phyloP scores from a whole-genome alignment of 1,140 invertebrate genomes.

The Calliopsis andreniformis region DNA sequence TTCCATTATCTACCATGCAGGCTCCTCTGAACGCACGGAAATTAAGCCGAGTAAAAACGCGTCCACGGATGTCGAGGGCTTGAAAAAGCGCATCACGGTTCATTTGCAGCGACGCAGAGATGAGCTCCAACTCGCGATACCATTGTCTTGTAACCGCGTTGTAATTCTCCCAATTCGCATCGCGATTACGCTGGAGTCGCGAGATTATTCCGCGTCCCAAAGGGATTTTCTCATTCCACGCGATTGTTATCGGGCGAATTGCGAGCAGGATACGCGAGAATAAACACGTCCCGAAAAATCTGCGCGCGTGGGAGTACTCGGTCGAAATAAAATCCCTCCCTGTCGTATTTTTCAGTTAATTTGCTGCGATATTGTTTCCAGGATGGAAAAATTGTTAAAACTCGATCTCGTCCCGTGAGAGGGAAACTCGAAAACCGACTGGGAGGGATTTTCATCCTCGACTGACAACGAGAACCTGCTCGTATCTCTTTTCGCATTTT shows the following conservation, averaged over 20 bases:
- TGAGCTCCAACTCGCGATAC: not conserved
- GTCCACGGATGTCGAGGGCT: not conserved
- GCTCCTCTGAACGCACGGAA: conserved; percentile 7
- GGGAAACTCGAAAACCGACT: not conserved
- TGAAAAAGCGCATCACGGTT: conserved; percentile 28
- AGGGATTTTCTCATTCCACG: not conserved
- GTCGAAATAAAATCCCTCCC: not conserved
- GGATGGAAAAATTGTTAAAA: not conserved
- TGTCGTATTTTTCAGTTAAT: not conserved
- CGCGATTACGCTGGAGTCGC: conserved; percentile 5
- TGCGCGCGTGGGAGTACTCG: too few species aligned
- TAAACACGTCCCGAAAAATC: not conserved
- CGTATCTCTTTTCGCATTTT: too few species aligned
- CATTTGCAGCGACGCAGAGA: conserved; percentile 14
- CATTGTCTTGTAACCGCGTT: conserved; percentile 21
- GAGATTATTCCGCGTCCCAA: conserved; percentile 3
- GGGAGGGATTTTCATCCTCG: too few species aligned
- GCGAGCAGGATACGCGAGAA: too few species aligned
- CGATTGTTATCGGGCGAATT: not conserved
- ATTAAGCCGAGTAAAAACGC: conserved; percentile 32
- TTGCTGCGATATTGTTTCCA: not conserved
- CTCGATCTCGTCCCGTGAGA: not conserved
- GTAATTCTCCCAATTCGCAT: conserved; percentile 27
- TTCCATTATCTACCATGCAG: not conserved
- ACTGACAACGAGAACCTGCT: too few species aligned